phyloP scores from a whole-genome alignment of 2,797 vertebrate species.

The Chelon auratus region DNA sequence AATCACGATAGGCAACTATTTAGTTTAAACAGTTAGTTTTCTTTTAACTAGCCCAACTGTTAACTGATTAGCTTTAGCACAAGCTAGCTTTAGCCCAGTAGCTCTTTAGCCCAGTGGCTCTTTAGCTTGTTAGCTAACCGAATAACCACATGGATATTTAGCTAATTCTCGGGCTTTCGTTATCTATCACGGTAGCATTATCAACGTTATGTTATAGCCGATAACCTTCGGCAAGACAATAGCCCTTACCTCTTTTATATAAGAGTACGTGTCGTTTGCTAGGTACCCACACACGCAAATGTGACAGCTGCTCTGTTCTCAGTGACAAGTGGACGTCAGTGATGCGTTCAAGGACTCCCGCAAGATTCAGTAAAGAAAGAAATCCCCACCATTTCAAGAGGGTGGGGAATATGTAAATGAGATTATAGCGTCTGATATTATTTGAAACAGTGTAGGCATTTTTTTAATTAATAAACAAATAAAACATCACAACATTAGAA shows the following conservation, averaged over 20 bases:
- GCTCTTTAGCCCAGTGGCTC: slow-evolving; percentile 34
- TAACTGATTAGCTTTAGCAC: not conserved
- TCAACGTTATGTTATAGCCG: not conserved
- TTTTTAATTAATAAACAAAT: no score
- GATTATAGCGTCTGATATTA: not conserved
- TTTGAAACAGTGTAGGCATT: no score
- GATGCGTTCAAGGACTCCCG: slow-evolving; percentile 46
- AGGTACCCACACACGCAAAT: slow-evolving; percentile 19
- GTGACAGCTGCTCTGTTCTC: slow-evolving; percentile 75
- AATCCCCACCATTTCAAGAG: not conserved
- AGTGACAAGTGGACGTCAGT: slow-evolving; percentile 43
- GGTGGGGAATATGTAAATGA: not conserved
- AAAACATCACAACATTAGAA: no score
- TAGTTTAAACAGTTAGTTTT: not conserved
- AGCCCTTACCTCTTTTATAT: slow-evolving; percentile 60
- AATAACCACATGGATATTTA: slow-evolving; percentile 21
- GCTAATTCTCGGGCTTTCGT: not conserved
- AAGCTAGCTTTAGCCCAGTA: slow-evolving; percentile 17
- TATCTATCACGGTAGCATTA: not conserved
- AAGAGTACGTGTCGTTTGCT: slow-evolving; percentile 35
- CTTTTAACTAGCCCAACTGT: slow-evolving; percentile 5
- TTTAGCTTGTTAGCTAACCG: slow-evolving; percentile 17
- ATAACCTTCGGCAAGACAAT: not conserved
- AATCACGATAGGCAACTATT: not conserved
- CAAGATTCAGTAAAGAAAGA: not conserved